Conservation (phyloP, 2,113 vertebrate species). For the Crotalus viridis region DNA sequence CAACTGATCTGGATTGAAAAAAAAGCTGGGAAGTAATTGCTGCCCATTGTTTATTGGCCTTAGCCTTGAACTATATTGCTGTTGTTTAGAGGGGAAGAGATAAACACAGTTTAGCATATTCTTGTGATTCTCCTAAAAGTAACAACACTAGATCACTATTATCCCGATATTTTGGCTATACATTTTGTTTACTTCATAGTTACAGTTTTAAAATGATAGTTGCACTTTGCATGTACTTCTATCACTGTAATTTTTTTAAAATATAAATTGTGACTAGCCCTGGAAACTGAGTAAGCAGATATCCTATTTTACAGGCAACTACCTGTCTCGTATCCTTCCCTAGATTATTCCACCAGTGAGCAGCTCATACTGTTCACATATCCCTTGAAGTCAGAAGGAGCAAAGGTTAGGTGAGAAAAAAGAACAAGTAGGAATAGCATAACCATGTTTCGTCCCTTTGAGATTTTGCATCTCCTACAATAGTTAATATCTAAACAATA, state of each 20-base stretch:
- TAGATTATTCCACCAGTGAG: neutral
- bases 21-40: neutral
- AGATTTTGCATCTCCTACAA: neutral
- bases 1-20: neutral
- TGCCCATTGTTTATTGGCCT: neutral
- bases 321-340: neutral
- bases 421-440: neutral
- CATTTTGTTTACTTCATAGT: neutral
- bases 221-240: neutral
- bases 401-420: neutral
- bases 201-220: neutral
- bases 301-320: neutral
- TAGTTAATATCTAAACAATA: neutral
- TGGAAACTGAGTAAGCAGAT: neutral
- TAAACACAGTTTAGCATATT: neutral
- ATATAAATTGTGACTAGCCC: neutral
- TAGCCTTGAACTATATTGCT: neutral
- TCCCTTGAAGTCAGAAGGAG: neutral
- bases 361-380: rapidly evolving
- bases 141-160: neutral
- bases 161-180: neutral
- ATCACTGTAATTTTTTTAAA: neutral
- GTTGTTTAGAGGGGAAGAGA: neutral
- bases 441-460: rapidly evolving
- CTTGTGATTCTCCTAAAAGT: neutral